These are phyloP conservation scores for Pteropus alecto DNA, from an alignment of 2,113 vertebrate species.

Conservation along the genomic window DNA sequence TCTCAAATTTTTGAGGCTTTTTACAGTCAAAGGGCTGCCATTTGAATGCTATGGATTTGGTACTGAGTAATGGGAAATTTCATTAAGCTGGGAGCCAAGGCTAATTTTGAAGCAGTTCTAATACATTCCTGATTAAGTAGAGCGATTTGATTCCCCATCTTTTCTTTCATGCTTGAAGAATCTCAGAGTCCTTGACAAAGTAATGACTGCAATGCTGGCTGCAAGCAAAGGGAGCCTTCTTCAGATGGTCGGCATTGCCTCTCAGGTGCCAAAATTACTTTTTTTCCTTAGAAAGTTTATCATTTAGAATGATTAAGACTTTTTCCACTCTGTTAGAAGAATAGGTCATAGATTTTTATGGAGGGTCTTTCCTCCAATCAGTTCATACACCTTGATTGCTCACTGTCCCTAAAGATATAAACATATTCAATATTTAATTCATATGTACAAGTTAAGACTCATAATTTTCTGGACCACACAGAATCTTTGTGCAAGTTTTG, in stretches of 20 bases:
- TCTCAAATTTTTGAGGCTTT: conserved; percentile 68
- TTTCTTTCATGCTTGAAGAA: conserved; percentile 50
- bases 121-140: conserved; percentile 51
- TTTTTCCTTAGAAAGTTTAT: not conserved
- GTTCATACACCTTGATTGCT: not conserved
- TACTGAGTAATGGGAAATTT: conserved; percentile 58
- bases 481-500: conserved; percentile 44
- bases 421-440: conserved; percentile 33
- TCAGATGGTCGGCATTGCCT: conserved; percentile 12
- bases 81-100: conserved; percentile 58
- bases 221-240: conserved; percentile 15
- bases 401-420: conserved; percentile 15
- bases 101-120: conserved; percentile 63
- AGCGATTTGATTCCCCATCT: conserved; percentile 33
- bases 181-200: conserved; percentile 55
- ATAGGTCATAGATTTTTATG: not conserved
- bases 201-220: conserved; percentile 18
- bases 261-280: not conserved
- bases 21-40: conserved; percentile 33
- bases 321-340: not conserved
- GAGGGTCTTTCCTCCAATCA: not conserved
- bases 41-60: conserved; percentile 69
- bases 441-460: not conserved
- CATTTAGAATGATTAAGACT: not conserved
- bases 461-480: conserved; percentile 69